These are phyloP conservation scores for Mactra quadrangularis DNA, from an alignment of 1,140 invertebrate species.

Conservation along the genomic window DNA sequence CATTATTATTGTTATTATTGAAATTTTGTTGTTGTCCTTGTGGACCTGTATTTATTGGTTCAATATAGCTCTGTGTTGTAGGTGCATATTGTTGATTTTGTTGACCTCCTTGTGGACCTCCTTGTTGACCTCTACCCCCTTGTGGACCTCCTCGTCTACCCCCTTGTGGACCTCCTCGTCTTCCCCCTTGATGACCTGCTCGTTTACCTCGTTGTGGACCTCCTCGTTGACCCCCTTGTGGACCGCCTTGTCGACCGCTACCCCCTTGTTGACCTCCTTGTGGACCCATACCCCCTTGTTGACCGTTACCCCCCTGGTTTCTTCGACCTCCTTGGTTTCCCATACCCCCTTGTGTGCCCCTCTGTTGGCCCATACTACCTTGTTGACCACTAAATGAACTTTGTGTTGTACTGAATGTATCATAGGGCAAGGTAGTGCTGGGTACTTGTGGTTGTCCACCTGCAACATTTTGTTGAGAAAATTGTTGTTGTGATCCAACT, in stretches of 20 bases:
- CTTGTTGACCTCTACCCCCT: neutral
- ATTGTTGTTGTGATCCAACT: no score
- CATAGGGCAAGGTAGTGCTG: no score
- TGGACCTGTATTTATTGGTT: neutral
- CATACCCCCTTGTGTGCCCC: neutral
- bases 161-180: neutral
- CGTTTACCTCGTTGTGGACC: neutral
- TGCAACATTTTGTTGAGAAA: no score
- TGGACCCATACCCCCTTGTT: no score
- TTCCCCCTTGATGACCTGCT: neutral
- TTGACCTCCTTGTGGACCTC: constrained; percentile 2
- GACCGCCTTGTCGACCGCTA: neutral
- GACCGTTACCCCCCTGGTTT: neutral
- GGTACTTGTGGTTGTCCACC: no score
- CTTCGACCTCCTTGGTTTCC: neutral
- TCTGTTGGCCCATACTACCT: neutral
- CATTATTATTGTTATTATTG: neutral
- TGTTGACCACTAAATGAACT: no score
- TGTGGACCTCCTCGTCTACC: neutral
- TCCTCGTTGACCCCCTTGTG: neutral
- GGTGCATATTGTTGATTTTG: neutral
- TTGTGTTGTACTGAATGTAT: no score
- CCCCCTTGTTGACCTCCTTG: neutral
- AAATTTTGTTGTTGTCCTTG: neutral
- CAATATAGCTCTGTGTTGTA: neutral